Evolutionary conservation across 1,140 invertebrate genomes (phyloP).

Genomic region (Diabrotica undecimpunctata): DNA sequence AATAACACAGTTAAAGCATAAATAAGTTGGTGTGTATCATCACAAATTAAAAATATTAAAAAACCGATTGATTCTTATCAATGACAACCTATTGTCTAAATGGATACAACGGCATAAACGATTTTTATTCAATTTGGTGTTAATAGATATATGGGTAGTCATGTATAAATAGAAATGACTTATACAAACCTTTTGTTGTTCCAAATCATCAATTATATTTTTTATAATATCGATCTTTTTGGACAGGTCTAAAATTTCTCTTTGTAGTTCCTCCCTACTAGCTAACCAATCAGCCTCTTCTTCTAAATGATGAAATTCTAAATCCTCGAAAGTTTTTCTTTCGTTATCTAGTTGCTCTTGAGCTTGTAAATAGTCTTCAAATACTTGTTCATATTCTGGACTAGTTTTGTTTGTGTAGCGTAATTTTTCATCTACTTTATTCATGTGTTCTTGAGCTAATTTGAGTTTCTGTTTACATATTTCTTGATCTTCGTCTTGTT

Average conservation of each 20-base stretch:
- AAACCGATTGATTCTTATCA: too few relatives aligned
- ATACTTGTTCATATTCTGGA: conserved; percentile 52
- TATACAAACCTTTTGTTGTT: conserved; percentile 12
- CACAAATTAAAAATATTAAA: too few relatives aligned
- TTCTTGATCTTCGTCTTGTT: conserved; percentile 55
- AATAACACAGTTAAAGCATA: too few relatives aligned
- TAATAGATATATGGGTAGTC: too few relatives aligned
- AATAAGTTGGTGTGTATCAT: too few relatives aligned
- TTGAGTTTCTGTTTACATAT: conserved; percentile 59
- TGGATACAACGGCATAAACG: too few relatives aligned
- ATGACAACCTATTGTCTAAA: too few relatives aligned
- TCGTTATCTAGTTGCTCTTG: conserved; percentile 69
- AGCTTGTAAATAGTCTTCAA: conserved; percentile 60
- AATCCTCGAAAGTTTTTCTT: conserved; percentile 81
- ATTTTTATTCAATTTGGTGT: too few relatives aligned
- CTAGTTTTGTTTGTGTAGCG: conserved; percentile 40
- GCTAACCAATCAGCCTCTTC: conserved; percentile 80
- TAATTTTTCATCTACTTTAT: conserved; percentile 52
- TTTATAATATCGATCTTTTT: conserved; percentile 62
- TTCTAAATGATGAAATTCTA: conserved; percentile 91
- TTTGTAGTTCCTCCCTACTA: conserved; percentile 77
- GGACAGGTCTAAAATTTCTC: conserved; percentile 66
- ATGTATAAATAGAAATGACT: too few relatives aligned
- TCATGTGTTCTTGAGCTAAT: conserved; percentile 51
- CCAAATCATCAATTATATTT: conserved; percentile 61